Evolutionary conservation across 2,113 vertebrate genomes (phyloP), one percentile per base, ranked within the genome.

Genomic region (Atlantisia rogersi): DNA sequence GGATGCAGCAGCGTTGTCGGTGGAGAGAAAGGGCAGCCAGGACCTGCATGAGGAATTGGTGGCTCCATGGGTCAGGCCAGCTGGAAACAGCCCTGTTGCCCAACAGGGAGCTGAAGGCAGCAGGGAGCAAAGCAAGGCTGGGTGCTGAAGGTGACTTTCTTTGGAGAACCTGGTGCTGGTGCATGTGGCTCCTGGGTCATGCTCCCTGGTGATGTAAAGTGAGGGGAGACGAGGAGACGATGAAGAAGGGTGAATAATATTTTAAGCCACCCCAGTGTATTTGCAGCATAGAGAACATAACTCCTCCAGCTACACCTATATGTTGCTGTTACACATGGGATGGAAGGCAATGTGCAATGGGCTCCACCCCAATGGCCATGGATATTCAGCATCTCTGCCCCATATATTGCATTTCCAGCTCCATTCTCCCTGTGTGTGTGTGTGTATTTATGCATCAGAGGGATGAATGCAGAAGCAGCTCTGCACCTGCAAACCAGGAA

Each of bases 281-380:
- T 82, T 69, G 35, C 25, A 80, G 5, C 58, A 39, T 1, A 46
- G 24, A 55, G 28, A 20, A 11, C 28, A 8, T 15, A 11, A n/a
- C 19, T 78, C 37, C 28, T 74, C 25, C 26, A 15, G 40, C 68
- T 62, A n/a, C 28, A 46, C 15, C 20, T 19, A 2, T 0, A 1
- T n/a, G 50, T 18, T 3, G 2, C 8, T 0, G 0, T 7, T 19
- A 19, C 5, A 19, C 16, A 20, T 3, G 21, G 63, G 22, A 8
- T 42, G 15, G 26, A 88, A 44, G 20, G 11, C 13, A 25, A 3
- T 10, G 2, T 1, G 18, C 4, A 1, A 22, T 24, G 35, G 15
- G 17, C 52, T 82, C 84, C 16, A 17, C 19, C 46, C 46, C 1
- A 2, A 0, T 5, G 35, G 26, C 35, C 8, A 18, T 5, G 24